Percentiles rank a stretch among this genome's conserved stretches.
These are phyloP conservation scores for Lineus longissimus DNA, from an alignment of 1,140 invertebrate genomes.

Conservation along the genomic window DNA sequence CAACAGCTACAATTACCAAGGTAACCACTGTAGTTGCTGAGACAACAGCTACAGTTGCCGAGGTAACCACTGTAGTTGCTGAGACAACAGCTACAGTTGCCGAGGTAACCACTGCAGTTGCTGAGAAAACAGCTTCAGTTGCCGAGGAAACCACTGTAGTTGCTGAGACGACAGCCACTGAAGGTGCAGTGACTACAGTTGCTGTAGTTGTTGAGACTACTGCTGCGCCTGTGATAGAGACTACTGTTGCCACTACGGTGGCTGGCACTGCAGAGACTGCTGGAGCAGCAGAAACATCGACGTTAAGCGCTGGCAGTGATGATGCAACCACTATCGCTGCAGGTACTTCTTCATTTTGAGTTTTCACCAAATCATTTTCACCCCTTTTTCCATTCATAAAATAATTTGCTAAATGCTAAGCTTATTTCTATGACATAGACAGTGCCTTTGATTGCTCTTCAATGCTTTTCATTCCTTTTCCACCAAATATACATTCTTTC, in stretches of 20 bases:
- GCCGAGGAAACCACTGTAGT: neutral
- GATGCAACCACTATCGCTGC: neutral
- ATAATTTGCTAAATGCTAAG: no score
- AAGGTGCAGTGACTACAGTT: neutral
- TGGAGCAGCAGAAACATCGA: neutral
- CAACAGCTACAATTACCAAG: neutral
- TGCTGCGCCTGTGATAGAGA: neutral
- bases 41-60: neutral
- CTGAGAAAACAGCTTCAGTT: neutral
- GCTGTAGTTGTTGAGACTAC: neutral
- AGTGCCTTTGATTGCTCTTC: no score
- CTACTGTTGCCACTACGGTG: slow-evolving; percentile 1
- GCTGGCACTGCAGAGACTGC: neutral
- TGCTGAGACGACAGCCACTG: neutral
- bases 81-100: neutral
- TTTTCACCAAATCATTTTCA: no score
- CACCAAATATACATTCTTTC: no score
- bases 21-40: neutral
- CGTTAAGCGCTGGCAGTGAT: neutral
- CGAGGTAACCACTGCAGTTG: neutral
- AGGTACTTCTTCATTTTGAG: neutral
- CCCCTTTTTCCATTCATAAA: no score
- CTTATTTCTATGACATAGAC: no score
- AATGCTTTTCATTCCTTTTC: no score
- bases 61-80: neutral